A percentile compares a stretch with the other conserved stretches of the same genome.
phyloP scores from a whole-genome alignment of 2,888 invertebrate species.

The Didymodactylos carnosus region DNA sequence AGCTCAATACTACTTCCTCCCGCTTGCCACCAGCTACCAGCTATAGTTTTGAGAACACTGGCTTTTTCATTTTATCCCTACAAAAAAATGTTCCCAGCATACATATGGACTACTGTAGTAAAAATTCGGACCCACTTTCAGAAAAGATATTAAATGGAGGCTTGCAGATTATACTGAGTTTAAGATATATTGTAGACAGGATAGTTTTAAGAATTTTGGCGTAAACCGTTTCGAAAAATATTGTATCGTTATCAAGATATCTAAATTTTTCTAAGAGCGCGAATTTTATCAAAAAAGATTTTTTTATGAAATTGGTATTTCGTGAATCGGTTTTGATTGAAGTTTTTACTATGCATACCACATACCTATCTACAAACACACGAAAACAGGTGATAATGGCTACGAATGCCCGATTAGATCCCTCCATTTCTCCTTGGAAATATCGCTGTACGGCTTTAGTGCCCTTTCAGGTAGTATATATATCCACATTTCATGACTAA shows the following conservation, averaged over 20 bases:
- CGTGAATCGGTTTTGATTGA: too few relatives aligned
- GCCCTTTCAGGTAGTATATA: too few relatives aligned
- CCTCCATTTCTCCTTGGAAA: too few relatives aligned
- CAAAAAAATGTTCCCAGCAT: neutral
- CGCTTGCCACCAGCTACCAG: neutral
- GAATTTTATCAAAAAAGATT: too few relatives aligned
- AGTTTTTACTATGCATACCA: too few relatives aligned
- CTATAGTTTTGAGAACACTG: neutral
- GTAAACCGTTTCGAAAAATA: neutral
- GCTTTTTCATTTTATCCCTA: neutral
- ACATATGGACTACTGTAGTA: neutral
- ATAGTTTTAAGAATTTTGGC: neutral
- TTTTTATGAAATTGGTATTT: too few relatives aligned
- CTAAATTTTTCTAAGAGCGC: neutral
- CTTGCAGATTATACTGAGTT: neutral
- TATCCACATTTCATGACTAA: neutral
- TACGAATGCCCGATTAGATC: too few relatives aligned
- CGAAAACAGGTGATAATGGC: too few relatives aligned
- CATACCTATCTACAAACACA: too few relatives aligned
- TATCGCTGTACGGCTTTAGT: too few relatives aligned
- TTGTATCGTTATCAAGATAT: neutral
- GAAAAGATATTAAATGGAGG: neutral
- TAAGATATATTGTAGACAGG: neutral
- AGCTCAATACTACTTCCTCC: neutral
- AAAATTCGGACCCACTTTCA: neutral